Conservation (phyloP, 2,113 vertebrate genomes). For the cat (Felis catus) region F.catus_Fca126_mat1.0 CM031418.1:36754501-36755000, state of each 20-base stretch:
- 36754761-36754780: conserved; percentile 2
- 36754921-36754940: not conserved
- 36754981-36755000: not conserved
- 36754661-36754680: not conserved
- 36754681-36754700: not conserved
- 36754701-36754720: not conserved
- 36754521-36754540: not conserved
- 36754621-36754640: not conserved
- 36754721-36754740: not conserved
- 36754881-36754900: not conserved
- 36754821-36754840: not conserved
- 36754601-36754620: not conserved
- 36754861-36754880: not conserved
- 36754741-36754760: not conserved
- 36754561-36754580: not conserved
- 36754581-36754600: not conserved
- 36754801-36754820: not conserved
- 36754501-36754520: not conserved
- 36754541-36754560: not conserved
- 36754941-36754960: not conserved
- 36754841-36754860: not conserved
- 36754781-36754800: not conserved
- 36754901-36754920: not conserved
- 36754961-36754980: not conserved
- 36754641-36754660: not conserved